A percentile compares a stretch with the other conserved stretches of the same genome.
Conservation (phyloP, 2,113 vertebrate genomes). For the Melanotaenia duboulayi region DNA sequence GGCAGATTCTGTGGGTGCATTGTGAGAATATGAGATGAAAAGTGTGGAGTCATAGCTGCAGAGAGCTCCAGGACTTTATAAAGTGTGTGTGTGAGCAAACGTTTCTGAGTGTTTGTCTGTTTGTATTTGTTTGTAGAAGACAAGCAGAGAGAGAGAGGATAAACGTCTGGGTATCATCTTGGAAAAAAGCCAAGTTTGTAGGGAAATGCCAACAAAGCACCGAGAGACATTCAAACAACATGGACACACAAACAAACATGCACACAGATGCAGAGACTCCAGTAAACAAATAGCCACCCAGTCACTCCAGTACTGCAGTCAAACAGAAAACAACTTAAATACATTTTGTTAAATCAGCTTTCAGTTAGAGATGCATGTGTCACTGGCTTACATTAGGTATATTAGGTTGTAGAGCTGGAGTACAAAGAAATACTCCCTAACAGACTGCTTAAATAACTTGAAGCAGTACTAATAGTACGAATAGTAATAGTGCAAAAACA, state of each 20-base stretch:
- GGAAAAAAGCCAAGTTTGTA: conserved; percentile 49
- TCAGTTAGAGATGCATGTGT: conserved; percentile 14
- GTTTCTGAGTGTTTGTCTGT: conserved; percentile 16
- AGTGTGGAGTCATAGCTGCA: conserved; percentile 35
- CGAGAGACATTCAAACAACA: conserved; percentile 39
- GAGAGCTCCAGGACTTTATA: conserved; percentile 28
- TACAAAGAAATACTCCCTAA: conserved; percentile 2
- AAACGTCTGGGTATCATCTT: conserved; percentile 52
- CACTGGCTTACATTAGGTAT: conserved; percentile 2
- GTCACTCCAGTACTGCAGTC: conserved; percentile 25
- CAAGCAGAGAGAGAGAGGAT: conserved; percentile 30
- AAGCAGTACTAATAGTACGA: neutral
- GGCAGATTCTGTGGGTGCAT: neutral
- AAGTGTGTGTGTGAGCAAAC: conserved; percentile 4
- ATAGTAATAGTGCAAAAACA: no score
- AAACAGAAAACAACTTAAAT: conserved; percentile 18
- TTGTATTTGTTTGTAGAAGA: neutral
- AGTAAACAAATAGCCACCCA: conserved; percentile 17
- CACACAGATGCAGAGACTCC: conserved; percentile 23
- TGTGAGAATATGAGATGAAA: conserved; percentile 1
- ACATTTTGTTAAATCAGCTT: conserved; percentile 3
- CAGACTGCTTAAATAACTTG: neutral
- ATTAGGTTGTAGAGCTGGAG: conserved; percentile 6
- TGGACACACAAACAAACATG: conserved; percentile 1
- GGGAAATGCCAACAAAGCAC: conserved; percentile 55